Percentiles rank a stretch among this genome's conserved stretches.
Evolutionary conservation across 1,140 invertebrate genomes (phyloP).

Genomic region (Drosophila murphyi): DNA sequence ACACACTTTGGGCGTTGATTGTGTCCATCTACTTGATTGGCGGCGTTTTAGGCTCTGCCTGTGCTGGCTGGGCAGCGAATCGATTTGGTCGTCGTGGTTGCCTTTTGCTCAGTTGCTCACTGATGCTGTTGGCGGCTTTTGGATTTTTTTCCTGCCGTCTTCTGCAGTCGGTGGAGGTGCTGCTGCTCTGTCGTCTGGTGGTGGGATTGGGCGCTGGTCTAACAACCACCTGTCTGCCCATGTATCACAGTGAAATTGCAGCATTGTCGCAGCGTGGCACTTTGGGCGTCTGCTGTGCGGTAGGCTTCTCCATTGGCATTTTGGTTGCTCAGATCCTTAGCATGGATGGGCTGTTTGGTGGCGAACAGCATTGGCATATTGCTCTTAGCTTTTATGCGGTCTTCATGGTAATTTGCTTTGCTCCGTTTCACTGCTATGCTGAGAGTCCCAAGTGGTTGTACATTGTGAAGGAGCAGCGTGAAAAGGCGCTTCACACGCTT

Average conservation of each 20-base stretch:
- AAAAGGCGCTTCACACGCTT: constrained; percentile 85
- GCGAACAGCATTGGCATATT: constrained; percentile 87
- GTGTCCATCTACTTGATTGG: constrained; percentile 92
- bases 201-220: constrained; percentile 89
- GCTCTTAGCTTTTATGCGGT: constrained; percentile 88
- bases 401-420: constrained; percentile 86
- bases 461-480: constrained; percentile 87
- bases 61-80: constrained; percentile 90
- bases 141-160: constrained; percentile 87
- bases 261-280: constrained; percentile 90
- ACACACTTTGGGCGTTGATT: constrained; percentile 90
- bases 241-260: constrained; percentile 94
- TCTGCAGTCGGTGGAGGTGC: constrained; percentile 89
- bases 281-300: constrained; percentile 91
- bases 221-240: constrained; percentile 91
- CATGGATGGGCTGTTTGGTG: constrained; percentile 84
- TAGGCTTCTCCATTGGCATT: constrained; percentile 93
- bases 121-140: constrained; percentile 82
- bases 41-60: constrained; percentile 90
- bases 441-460: constrained; percentile 94
- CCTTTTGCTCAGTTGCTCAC: constrained; percentile 43
- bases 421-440: constrained; percentile 88
- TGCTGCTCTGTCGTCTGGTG: constrained; percentile 89
- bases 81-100: constrained; percentile 86
- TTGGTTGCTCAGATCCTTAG: constrained; percentile 89